Evolutionary conservation across 2,797 vertebrate species (phyloP).

Genomic region (Linurgus olivaceus): DNA sequence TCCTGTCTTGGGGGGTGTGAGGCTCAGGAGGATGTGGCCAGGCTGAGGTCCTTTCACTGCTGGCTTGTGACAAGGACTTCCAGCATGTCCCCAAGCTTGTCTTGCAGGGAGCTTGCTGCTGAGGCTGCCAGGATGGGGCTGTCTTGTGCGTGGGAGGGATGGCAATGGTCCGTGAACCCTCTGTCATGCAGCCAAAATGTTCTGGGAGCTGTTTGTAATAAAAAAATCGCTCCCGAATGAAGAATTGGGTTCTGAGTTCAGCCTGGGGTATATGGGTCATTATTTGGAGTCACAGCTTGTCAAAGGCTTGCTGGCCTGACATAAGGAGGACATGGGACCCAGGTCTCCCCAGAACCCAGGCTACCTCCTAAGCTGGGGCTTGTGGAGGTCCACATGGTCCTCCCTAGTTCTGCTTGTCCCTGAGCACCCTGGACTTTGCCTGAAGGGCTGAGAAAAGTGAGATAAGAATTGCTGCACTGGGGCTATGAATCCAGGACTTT

Average conservation of each 20-base stretch:
- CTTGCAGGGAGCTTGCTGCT: neutral
- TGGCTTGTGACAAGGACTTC: neutral
- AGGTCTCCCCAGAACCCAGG: accelerated
- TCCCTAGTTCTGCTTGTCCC: neutral
- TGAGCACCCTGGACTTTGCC: conserved; percentile 46
- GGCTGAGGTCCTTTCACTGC: neutral
- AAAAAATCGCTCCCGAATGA: neutral
- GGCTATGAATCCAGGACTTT: conserved; percentile 62
- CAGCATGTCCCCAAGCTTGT: neutral
- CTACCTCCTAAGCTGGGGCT: neutral
- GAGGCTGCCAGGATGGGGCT: neutral
- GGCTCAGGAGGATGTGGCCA: neutral
- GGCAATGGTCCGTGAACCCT: neutral
- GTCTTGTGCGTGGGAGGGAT: conserved; percentile 3
- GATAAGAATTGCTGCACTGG: conserved; percentile 63
- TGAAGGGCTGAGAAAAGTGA: conserved; percentile 37
- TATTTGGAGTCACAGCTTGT: neutral
- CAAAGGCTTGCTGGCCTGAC: neutral
- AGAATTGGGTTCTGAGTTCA: neutral
- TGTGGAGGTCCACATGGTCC: neutral
- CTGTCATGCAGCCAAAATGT: neutral
- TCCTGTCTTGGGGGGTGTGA: neutral
- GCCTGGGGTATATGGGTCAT: neutral
- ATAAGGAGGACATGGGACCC: accelerated
- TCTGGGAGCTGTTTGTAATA: neutral